These are phyloP conservation scores for Petromus typicus DNA, from an alignment of 2,113 vertebrate species.

Conservation along the genomic window DNA sequence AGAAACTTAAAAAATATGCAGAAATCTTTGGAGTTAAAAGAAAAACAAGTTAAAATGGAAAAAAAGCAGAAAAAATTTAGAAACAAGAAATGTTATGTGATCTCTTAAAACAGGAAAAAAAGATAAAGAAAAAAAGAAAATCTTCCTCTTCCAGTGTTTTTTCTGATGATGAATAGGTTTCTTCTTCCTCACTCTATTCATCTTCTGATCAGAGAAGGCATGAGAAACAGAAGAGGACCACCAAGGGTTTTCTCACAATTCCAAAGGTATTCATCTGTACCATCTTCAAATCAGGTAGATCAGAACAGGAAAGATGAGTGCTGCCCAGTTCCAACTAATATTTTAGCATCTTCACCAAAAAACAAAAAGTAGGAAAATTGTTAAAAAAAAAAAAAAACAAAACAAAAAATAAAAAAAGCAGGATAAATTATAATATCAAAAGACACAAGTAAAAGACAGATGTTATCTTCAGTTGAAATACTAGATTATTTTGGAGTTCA, in stretches of 20 bases:
- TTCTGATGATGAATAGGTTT: conserved; percentile 87
- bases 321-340: conserved; percentile 94
- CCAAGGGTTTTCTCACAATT: conserved; percentile 87
- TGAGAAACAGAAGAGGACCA: conserved; percentile 92
- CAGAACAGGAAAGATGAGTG: conserved; percentile 89
- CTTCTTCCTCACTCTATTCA: conserved; percentile 87
- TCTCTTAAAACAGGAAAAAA: conserved; percentile 99
- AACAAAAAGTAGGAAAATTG: conserved; percentile 89
- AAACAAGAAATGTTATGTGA: conserved; percentile 98
- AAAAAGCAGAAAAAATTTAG: conserved; percentile 92
- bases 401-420: no score
- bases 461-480: no score
- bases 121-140: conserved; percentile 96
- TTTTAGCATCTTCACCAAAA: conserved; percentile 94
- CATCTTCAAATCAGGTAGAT: conserved; percentile 88
- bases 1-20: conserved; percentile 95
- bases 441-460: no score
- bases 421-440: no score
- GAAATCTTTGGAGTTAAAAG: conserved; percentile 98
- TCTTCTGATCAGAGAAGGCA: conserved; percentile 90
- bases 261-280: conserved; percentile 89
- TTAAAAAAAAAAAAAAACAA: conserved; percentile 76
- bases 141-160: conserved; percentile 88
- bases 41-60: conserved; percentile 95
- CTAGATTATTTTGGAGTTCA: conserved; percentile 86